Evolutionary conservation across 2,797 vertebrate species (phyloP).

Genomic region (Cirrhinus molitorella): DNA sequence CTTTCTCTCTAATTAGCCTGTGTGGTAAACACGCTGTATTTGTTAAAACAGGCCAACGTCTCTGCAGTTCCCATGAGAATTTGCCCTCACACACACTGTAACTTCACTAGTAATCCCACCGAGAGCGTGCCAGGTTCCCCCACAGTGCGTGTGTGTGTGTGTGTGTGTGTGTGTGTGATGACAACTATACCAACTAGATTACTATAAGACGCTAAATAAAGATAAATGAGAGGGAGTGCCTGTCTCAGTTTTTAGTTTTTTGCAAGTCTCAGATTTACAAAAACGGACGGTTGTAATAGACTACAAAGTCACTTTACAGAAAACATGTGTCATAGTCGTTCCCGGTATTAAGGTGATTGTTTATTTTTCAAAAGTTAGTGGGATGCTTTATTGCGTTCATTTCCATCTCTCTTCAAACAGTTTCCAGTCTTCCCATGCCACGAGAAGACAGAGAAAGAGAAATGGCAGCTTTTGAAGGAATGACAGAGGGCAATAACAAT

Average conservation of each 20-base stretch:
- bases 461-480: neutral
- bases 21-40: conserved; percentile 43
- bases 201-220: conserved; percentile 18
- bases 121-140: conserved; percentile 25
- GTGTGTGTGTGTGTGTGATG: neutral
- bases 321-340: conserved; percentile 15
- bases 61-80: conserved; percentile 56
- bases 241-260: neutral
- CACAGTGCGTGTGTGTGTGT: neutral
- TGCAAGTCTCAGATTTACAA: conserved; percentile 6
- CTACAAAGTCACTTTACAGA: neutral
- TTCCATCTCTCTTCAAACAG: neutral
- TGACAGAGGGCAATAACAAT: conserved; percentile 26
- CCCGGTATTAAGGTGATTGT: conserved; percentile 12
- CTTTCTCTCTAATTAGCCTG: conserved; percentile 54
- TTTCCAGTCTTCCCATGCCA: conserved; percentile 14
- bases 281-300: neutral
- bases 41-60: conserved; percentile 51
- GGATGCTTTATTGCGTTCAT: neutral
- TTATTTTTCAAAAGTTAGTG: neutral
- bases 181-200: conserved; percentile 13
- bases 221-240: conserved; percentile 19
- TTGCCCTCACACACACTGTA: conserved; percentile 27
- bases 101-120: conserved; percentile 28
- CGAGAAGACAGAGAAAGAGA: conserved; percentile 4